These are phyloP conservation scores for Patella caerulea DNA, from an alignment of 2,888 invertebrate genomes.

Conservation along the genomic window DNA sequence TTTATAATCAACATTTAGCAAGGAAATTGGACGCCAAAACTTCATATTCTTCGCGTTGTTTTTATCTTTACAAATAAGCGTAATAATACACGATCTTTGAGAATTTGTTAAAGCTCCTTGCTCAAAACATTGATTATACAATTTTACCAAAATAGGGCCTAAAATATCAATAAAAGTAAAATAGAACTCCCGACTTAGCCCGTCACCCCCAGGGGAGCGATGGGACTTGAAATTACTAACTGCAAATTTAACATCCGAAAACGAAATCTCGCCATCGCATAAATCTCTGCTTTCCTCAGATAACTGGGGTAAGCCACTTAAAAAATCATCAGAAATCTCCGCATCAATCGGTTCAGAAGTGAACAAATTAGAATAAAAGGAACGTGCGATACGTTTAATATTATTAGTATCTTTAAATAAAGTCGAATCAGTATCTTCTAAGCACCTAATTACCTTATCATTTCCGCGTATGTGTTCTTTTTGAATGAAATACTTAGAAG, in stretches of 20 bases:
- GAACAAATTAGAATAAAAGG: not conserved
- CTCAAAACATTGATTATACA: not conserved
- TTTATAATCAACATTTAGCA: constrained; percentile 44
- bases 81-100: too few relatives aligned
- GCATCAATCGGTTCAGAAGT: not conserved
- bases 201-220: not conserved
- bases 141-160: not conserved
- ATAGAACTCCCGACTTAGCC: not conserved
- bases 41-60: constrained; percentile 31
- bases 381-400: not conserved
- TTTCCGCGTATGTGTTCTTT: not conserved
- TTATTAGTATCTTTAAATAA: not conserved
- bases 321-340: not conserved
- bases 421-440: not conserved
- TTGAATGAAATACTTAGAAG: not conserved
- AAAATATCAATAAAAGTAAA: not conserved
- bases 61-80: constrained; percentile 40
- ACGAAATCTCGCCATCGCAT: not conserved
- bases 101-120: too few relatives aligned
- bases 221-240: not conserved
- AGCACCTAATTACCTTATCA: not conserved
- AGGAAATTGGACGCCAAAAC: constrained; percentile 44
- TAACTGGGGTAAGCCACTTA: not conserved
- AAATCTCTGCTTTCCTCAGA: not conserved
- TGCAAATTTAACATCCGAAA: not conserved